A percentile compares a stretch with the other conserved stretches of the same genome.
Evolutionary conservation across 2,888 invertebrate species (phyloP).

Genomic region (Phlogophora meticulosa): DNA sequence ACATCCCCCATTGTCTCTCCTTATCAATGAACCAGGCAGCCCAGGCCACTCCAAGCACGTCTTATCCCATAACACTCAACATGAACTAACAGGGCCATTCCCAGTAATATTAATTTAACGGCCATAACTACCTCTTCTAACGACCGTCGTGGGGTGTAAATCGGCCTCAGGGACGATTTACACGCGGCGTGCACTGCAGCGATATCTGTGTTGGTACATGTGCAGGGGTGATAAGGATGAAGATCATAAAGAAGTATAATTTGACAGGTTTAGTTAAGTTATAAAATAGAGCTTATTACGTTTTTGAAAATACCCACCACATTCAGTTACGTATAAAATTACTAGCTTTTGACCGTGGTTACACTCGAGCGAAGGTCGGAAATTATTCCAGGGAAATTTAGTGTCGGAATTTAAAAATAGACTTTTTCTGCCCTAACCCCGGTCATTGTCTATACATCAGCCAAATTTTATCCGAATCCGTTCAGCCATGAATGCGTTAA

Average conservation of each 20-base stretch:
- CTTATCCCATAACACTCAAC: conserved; percentile 30
- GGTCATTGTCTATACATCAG: too few species aligned
- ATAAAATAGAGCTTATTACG: neutral
- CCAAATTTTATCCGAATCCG: too few species aligned
- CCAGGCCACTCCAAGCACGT: conserved; percentile 14
- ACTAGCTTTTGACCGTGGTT: too few species aligned
- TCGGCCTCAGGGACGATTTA: conserved; percentile 9
- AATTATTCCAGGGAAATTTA: too few species aligned
- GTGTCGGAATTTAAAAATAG: too few species aligned
- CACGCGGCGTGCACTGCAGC: conserved; percentile 28
- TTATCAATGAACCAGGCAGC: conserved; percentile 11
- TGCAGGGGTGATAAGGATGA: conserved; percentile 1
- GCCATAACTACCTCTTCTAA: conserved; percentile 31
- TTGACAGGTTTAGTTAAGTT: neutral
- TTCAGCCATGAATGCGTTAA: too few species aligned
- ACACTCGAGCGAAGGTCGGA: too few species aligned
- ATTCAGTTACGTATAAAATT: too few species aligned
- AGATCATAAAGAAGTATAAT: conserved; percentile 11
- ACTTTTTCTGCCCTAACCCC: neutral
- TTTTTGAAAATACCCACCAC: too few species aligned
- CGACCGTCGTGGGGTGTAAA: conserved; percentile 29
- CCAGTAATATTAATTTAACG: conserved; percentile 55
- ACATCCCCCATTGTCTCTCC: neutral
- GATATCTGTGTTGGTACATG: conserved; percentile 13
- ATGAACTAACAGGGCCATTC: conserved; percentile 11